phyloP scores from a whole-genome alignment of 2,888 invertebrate genomes.

The Athrips mouffetella region DNA sequence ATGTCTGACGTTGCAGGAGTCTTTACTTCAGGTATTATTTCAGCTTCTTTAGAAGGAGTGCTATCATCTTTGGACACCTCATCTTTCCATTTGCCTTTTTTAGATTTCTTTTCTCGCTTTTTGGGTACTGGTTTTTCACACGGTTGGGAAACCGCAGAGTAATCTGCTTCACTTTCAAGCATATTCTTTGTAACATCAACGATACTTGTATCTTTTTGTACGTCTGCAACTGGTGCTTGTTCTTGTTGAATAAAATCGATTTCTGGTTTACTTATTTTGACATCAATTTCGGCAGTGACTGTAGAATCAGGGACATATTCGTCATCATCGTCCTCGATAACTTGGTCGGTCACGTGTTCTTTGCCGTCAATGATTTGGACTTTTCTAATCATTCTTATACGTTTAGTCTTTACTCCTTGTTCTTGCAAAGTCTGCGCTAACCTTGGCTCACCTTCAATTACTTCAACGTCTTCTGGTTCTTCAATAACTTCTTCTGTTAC shows the following conservation, averaged over 20 bases:
- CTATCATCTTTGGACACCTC: slow-evolving; percentile 1
- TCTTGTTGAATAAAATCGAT: slow-evolving; percentile 9
- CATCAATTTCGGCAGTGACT: slow-evolving; percentile 16
- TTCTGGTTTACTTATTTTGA: slow-evolving; percentile 16
- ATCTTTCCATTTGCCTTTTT: slow-evolving; percentile 8
- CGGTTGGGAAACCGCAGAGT: background rate
- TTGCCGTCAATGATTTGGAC: slow-evolving; percentile 86
- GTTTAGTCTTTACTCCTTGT: slow-evolving; percentile 35
- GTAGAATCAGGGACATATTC: slow-evolving; percentile 20
- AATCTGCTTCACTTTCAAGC: slow-evolving; percentile 23
- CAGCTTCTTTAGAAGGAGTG: background rate
- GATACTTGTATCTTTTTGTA: slow-evolving; percentile 7
- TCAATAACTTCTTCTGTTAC: slow-evolving; percentile 90
- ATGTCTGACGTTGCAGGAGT: slow-evolving; percentile 8
- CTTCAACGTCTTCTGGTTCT: slow-evolving; percentile 88
- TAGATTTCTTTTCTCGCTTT: slow-evolving; percentile 17
- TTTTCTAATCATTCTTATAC: slow-evolving; percentile 57
- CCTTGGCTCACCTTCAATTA: slow-evolving; percentile 80
- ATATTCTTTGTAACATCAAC: slow-evolving; percentile 21
- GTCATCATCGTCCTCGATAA: slow-evolving; percentile 75
- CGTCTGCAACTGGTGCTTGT: background rate
- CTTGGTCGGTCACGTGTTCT: slow-evolving; percentile 86
- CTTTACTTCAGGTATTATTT: background rate
- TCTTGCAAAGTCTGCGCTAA: slow-evolving; percentile 45
- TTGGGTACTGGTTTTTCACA: slow-evolving; percentile 14